These are phyloP conservation scores for Marmota monax DNA, from an alignment of 2,113 vertebrate genomes.

Conservation along the genomic window DNA sequence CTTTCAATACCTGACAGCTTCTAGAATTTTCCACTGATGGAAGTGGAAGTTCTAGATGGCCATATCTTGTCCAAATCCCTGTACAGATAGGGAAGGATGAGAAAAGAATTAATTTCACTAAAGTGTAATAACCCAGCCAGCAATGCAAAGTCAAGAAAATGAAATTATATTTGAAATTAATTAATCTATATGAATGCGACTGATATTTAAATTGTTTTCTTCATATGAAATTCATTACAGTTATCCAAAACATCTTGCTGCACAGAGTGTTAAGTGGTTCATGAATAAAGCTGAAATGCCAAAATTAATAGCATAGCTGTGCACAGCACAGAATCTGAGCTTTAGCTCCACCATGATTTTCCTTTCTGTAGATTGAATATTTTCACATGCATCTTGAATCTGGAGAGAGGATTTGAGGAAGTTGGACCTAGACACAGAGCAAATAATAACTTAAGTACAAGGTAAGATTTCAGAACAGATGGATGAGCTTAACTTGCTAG, in stretches of 20 bases:
- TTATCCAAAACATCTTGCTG: slow-evolving; percentile 57
- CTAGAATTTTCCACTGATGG: slow-evolving; percentile 5
- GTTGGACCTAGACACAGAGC: neutral
- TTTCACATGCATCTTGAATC: neutral
- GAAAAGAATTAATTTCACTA: slow-evolving; percentile 53
- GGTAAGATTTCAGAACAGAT: neutral
- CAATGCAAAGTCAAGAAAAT: slow-evolving; percentile 53
- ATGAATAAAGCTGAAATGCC: slow-evolving; percentile 65
- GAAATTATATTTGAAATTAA: slow-evolving; percentile 67
- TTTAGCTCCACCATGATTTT: slow-evolving; percentile 39
- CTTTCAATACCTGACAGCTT: slow-evolving; percentile 2
- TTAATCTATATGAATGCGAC: slow-evolving; percentile 72
- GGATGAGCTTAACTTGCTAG: neutral
- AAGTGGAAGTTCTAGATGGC: slow-evolving; percentile 5
- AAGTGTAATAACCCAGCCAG: slow-evolving; percentile 9
- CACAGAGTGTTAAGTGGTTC: slow-evolving; percentile 59
- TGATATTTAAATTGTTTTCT: slow-evolving; percentile 73
- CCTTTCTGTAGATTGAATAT: neutral
- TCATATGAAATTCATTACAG: slow-evolving; percentile 70
- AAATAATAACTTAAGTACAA: neutral
- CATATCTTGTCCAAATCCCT: neutral
- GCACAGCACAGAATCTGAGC: slow-evolving; percentile 13
- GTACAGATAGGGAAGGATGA: neutral
- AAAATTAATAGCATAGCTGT: slow-evolving; percentile 58
- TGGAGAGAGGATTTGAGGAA: neutral